These are phyloP conservation scores for Chloroclysta siterata DNA, from an alignment of 2,888 invertebrate species.

Conservation along the genomic window DNA sequence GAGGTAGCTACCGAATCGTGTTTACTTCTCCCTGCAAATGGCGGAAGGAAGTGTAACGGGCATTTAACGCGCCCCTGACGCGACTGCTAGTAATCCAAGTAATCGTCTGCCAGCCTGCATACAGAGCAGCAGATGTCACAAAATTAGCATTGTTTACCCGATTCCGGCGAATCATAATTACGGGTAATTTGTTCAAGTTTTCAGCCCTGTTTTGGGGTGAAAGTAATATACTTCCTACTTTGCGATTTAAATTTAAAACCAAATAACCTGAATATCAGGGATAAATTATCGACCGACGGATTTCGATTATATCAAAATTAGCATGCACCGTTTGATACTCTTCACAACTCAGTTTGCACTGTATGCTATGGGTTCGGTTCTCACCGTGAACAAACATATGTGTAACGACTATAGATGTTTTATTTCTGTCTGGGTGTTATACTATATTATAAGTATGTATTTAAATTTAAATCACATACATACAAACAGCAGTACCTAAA, in stretches of 20 bases:
- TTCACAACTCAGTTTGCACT: no score
- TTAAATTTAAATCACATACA: no score
- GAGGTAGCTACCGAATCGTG: constrained; percentile 11
- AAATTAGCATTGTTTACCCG: constrained; percentile 74
- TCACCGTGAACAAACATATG: no score
- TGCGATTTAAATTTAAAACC: constrained; percentile 2
- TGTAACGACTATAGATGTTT: no score
- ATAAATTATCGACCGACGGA: no score
- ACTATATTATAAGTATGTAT: no score
- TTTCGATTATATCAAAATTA: no score
- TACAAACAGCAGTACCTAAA: no score
- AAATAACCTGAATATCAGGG: not conserved
- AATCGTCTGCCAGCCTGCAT: constrained; percentile 72
- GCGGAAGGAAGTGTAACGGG: constrained; percentile 70
- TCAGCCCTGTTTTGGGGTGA: constrained; percentile 26
- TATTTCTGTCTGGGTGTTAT: no score
- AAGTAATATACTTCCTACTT: constrained; percentile 13
- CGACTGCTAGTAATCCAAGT: constrained; percentile 71
- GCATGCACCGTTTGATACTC: no score
- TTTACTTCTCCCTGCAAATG: constrained; percentile 54
- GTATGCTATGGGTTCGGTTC: no score
- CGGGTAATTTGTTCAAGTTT: constrained; percentile 37
- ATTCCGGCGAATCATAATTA: constrained; percentile 67
- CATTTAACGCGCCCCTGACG: constrained; percentile 72
- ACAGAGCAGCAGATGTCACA: constrained; percentile 70